Base-by-base conservation (phyloP, 2,113 vertebrate genomes). In the Rhinoderma darwinii region DNA sequence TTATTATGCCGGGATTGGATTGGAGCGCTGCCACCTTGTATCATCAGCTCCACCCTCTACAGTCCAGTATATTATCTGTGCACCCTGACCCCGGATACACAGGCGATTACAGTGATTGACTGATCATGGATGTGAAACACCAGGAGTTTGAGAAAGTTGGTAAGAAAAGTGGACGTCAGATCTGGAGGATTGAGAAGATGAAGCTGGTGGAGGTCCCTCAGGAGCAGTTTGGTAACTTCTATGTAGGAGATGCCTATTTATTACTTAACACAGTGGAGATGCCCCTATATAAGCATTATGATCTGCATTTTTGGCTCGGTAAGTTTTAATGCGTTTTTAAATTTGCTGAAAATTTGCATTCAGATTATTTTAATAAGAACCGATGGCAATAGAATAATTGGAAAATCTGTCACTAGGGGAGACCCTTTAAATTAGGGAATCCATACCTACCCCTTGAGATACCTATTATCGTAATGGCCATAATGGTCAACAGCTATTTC, bases 271-370 rank as follows among this genome's bases (percentile, higher is more conserved):
- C 96, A 7, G 32, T 84, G 51, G 90, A 89, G 63, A 89, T 89
- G 56, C 86, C 72, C 4, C 41, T 88, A 1, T 22, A 1, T 61
- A 88, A 63, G 88, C 88, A 88, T 61, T 96, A 96, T 89, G 94
- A 94, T 75, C 94, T 98, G 35, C 97, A 98, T 93, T 97, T 89
- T 92, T 97, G 97, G 96, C 93, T 97, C 1, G 96, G 97, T 97
- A 91, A 94, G 94, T 89, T 39, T 17, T 7, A n/a, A 43, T 22
- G 18, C 6, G 9, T 27, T 27, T n/a, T 44, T 15, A 1, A 3
- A 20, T 15, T 74, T 25, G 20, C 9, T n/a, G 22, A 41, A 1
- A n/a, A n/a, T 61, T 27, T 25, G 8, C 54, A 56, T 22, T 56
- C 2, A 15, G 47, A 2, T 50, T 14, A 12, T 50, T 12, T 50